Evolutionary conservation across 2,888 invertebrate species (phyloP), one percentile per base, ranked within the genome.

Genomic region (Sphaeridia pumilis): DNA sequence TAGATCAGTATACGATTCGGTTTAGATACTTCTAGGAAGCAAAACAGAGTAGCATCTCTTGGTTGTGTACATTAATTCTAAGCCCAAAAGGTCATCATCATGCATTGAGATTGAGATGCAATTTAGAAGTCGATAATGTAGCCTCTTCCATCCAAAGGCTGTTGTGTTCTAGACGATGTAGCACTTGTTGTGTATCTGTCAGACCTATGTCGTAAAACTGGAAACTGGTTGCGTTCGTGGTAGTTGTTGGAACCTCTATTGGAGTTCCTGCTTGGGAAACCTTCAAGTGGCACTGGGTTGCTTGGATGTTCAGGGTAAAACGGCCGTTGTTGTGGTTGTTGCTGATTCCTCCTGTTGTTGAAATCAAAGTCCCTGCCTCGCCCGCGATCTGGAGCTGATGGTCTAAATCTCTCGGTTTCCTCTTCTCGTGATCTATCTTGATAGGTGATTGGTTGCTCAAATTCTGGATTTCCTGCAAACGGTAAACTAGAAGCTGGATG

Each of bases 91-190:
- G 38, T 38, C 12, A 36, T 20, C 17, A n/a, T 36, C 20, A 36
- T 5, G 12, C 12, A n/a, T 38, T 38, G 7, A 38, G 12, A 38
- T 17, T 7, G 28, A 7, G 2, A 41, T 21, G 12, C 26, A 31
- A 4, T 21, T 49, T 48, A 56, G 46, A 60, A 60, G 42, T 60
- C 54, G 28, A 60, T 36, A 44, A 60, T 60, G 45, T 60, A 60
- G 31, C 58, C 58, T 17, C 57, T 52, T 3, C 49, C 47, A 31
- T 58, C 38, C 17, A 17, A 5, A 17, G 38, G 38, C 12, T 14
- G 38, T 17, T 38, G 12, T 38, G 17, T 38, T 12, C 17, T 38
- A 14, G 38, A 7, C 5, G 38, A 38, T 31, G 31, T 31, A 7
- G 10, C 31, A n/a, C n/a, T n/a, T n/a, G n/a, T 43, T 38, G 36